Percentiles rank a stretch among this genome's conserved stretches.
phyloP scores from a whole-genome alignment of 2,888 invertebrate genomes.

The Ceraclea dissimilis region DNA sequence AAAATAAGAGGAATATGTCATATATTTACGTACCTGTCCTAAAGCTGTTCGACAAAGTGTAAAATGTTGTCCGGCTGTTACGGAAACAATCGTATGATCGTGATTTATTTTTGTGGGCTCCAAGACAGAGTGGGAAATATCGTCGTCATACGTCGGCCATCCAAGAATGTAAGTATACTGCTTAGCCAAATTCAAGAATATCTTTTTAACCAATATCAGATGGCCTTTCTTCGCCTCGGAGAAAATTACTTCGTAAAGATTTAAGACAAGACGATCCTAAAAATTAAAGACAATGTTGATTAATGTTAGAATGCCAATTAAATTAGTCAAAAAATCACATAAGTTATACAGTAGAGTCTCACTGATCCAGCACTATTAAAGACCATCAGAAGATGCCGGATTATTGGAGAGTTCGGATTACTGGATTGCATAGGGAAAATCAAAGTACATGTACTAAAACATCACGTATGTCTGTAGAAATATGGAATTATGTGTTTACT shows the following conservation, averaged over 20 bases:
- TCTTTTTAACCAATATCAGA: slow-evolving; percentile 27
- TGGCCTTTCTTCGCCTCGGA: neutral
- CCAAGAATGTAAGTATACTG: slow-evolving; percentile 39
- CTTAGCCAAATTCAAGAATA: slow-evolving; percentile 38
- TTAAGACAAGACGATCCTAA: slow-evolving; percentile 40
- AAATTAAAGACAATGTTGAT: neutral
- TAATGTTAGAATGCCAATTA: neutral
- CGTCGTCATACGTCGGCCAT: slow-evolving; percentile 40
- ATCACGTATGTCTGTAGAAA: no score
- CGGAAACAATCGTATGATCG: slow-evolving; percentile 28
- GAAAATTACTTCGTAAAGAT: slow-evolving; percentile 31
- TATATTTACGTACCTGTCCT: slow-evolving; percentile 59
- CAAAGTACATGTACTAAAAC: no score
- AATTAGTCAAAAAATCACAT: no score
- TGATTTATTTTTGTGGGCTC: slow-evolving; percentile 39
- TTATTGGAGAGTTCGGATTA: no score
- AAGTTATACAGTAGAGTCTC: no score
- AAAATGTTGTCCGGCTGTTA: slow-evolving; percentile 87
- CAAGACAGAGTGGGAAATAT: slow-evolving; percentile 31
- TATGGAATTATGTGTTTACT: no score
- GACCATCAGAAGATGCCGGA: no score
- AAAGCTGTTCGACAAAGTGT: slow-evolving; percentile 74
- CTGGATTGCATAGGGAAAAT: no score
- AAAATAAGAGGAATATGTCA: slow-evolving; percentile 7
- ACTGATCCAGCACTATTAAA: no score